Evolutionary conservation across 2,113 vertebrate species (phyloP), one percentile per base, ranked within the genome.

Genomic region (Sakesphorus luctuosus): DNA sequence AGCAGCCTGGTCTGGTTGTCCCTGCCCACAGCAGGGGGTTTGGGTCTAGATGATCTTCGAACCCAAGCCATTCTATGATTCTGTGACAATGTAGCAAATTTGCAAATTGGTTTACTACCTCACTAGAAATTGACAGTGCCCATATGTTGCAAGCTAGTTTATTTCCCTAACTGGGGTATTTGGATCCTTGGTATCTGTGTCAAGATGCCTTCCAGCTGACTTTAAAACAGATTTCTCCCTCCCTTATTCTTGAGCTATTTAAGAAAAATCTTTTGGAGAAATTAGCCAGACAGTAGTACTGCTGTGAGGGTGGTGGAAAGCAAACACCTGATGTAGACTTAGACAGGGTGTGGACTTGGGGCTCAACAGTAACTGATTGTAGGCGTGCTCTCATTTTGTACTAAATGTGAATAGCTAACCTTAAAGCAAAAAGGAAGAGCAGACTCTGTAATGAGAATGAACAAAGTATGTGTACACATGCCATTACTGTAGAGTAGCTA

Each of bases 391-490:
- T 82, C 26, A 33, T 58, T 78, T 55, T 69, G 44, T 66, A 46
- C 75, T 85, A 81, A 55, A 25, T 50, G 13, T 6, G 44, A 35
- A 14, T 79, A 28, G 25, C 17, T 59, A n/a, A 58, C 36, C 25
- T 49, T 58, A 26, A 63, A 52, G 18, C 71, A n/a, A 52, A 73
- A 83, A 72, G 17, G 9, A 9, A 85, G 28, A 11, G 53, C 28
- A 65, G 21, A 20, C 50, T 50, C 36, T 44, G 3, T 63, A 38
- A 43, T 23, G 18, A 76, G 36, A 44, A 56, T 46, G 31, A 83
- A 29, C 23, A 55, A 23, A 40, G 15, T 7, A 2, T 35, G 11
- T 62, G 7, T 11, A 6, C 2, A 3, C 1, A 0, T 55, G 8
- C 31, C 5, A 1, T 73, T 77, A 33, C 18, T 69, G 29, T 73